phyloP scores from a whole-genome alignment of 1,140 invertebrate genomes.

The Trachelipus rathkii region DNA sequence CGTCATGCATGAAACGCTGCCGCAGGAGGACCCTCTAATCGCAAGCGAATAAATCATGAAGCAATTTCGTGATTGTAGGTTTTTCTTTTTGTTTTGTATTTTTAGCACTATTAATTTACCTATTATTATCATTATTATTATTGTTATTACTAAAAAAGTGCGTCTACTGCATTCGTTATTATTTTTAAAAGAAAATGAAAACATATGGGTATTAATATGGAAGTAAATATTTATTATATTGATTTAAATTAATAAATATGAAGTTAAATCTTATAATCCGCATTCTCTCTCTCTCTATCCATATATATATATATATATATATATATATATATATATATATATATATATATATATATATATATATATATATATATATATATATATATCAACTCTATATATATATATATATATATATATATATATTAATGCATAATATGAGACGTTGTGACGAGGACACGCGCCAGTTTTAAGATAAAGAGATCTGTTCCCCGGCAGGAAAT shows the following conservation, averaged over 20 bases:
- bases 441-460: background rate
- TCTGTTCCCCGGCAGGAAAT: background rate
- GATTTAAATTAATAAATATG: too few species aligned
- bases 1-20: background rate
- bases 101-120: background rate
- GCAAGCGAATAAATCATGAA: background rate
- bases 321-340: conserved; percentile 15
- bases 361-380: conserved; percentile 11
- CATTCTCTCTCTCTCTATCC: background rate
- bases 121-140: conserved; percentile 12
- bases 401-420: conserved; percentile 19
- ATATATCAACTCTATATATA: conserved; percentile 14
- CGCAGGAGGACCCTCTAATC: background rate
- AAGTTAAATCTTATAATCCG: too few species aligned
- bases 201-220: too few species aligned
- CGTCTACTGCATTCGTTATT: too few species aligned
- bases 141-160: conserved; percentile 1
- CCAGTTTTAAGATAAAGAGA: background rate
- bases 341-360: background rate
- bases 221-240: too few species aligned
- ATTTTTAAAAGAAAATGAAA: too few species aligned
- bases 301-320: conserved; percentile 19
- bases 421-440: background rate
- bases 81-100: background rate
- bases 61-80: background rate